phyloP scores from a whole-genome alignment of 2,113 vertebrate species.

The Xenus cinereus region DNA sequence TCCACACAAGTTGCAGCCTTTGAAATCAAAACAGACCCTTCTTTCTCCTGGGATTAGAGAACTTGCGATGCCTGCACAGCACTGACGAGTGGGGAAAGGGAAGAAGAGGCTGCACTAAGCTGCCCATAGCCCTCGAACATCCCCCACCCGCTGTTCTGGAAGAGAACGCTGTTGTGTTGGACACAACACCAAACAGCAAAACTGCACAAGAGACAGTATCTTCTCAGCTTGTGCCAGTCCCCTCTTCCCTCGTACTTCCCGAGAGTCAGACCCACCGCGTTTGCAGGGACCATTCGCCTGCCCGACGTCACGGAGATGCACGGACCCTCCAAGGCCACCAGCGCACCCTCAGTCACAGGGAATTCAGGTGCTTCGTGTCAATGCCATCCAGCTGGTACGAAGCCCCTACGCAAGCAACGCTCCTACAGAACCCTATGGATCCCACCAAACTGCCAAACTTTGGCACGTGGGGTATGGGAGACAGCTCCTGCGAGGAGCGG shows the following conservation, averaged over 20 bases:
- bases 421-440: neutral
- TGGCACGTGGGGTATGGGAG: neutral
- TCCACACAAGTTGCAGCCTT: neutral
- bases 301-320: neutral
- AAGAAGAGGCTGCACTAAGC: neutral
- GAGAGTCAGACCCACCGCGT: fast-evolving
- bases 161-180: too few species aligned
- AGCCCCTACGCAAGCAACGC: neutral
- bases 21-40: neutral
- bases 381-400: fast-evolving
- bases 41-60: neutral
- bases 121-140: neutral
- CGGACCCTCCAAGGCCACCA: neutral
- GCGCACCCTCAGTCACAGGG: fast-evolving
- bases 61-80: neutral
- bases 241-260: neutral
- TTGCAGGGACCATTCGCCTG: neutral
- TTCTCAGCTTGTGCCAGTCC: neutral
- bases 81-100: neutral
- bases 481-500: too few species aligned
- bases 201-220: fast-evolving
- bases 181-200: neutral
- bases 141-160: neutral
- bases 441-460: neutral
- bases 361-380: too few species aligned